Base-by-base conservation (phyloP, 2,113 vertebrate species). In the Turdus rufiventris region DNA sequence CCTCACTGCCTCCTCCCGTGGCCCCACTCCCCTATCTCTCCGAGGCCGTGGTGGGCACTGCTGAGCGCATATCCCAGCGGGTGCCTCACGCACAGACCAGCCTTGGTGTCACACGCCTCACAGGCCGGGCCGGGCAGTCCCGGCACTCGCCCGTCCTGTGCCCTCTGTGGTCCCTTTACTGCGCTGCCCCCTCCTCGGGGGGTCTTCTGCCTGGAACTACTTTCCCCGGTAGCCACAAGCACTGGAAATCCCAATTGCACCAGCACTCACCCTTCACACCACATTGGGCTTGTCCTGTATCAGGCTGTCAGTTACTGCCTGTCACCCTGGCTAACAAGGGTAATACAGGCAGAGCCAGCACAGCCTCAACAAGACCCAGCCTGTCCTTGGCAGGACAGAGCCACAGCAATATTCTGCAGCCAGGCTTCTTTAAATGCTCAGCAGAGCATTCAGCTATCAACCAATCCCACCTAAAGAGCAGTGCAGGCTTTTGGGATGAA, bases 1-100 rank as follows among this genome's bases (percentile, higher is more conserved):
- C 42, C 42, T 26, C 48, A 17, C 33, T 42, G 4, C 17, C 8
- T 34, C 18, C 51, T 7, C 8, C 53, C 11, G 17, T 7, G 53
- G 11, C 67, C 58, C 9, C 33, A 0, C 12, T 7, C 42, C 13
- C 2, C 61, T 26, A 38, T 3, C 40, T 45, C 28, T 43, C 33
- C 2, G 4, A 25, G 42, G 50, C 4, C 4, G 1, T 1, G 15
- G 10, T 21, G 38, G 73, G 45, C 33, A 9, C 38, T 29, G 34
- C 60, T 14, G 24, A 66, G 38, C 21, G 5, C 43, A 1, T 4
- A 36, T 6, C 33, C 31, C 72, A 50, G 29, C 51, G 19, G 9
- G 16, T 21, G 14, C 58, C 58, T 53, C 67, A 12, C 38, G 6
- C 14, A 2, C 7, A 47, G 57, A 34, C 33, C 72, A 45, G 36